phyloP scores from a whole-genome alignment of 2,888 invertebrate species.

The Neoitamus cyanurus region DNA sequence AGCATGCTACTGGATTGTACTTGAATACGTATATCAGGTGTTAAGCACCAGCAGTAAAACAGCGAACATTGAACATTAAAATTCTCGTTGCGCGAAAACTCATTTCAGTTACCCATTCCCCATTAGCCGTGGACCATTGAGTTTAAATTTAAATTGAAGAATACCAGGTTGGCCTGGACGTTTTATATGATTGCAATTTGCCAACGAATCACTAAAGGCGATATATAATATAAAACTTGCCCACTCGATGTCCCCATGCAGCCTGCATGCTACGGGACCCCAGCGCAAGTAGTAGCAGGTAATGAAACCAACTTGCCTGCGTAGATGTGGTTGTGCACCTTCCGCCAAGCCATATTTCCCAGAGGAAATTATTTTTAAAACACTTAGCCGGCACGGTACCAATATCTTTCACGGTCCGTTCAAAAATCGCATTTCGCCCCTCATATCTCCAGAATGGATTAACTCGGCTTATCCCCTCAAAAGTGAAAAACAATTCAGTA shows the following conservation, averaged over 20 bases:
- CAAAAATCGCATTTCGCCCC: neutral
- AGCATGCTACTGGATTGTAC: too few relatives aligned
- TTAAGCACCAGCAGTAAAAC: neutral
- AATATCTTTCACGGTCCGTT: neutral
- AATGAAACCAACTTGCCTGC: neutral
- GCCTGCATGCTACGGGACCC: neutral
- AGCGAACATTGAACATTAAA: neutral
- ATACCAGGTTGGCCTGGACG: neutral
- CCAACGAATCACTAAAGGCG: neutral
- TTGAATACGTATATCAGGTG: neutral
- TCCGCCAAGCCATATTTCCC: neutral
- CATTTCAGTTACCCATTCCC: neutral
- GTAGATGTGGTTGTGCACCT: neutral
- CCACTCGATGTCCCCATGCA: neutral
- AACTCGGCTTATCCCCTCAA: neutral
- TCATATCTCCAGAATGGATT: neutral
- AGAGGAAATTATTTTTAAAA: neutral
- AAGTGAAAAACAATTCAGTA: constrained; percentile 1
- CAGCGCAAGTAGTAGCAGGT: neutral
- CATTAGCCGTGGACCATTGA: neutral
- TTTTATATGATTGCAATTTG: neutral
- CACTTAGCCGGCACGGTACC: neutral
- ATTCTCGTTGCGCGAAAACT: neutral
- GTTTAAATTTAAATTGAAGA: neutral
- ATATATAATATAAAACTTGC: neutral